Percentiles rank a stretch among this genome's conserved stretches.
These are phyloP conservation scores for Parauchenoglanis ngamensis DNA, from an alignment of 2,797 vertebrate genomes.

Conservation along the genomic window DNA sequence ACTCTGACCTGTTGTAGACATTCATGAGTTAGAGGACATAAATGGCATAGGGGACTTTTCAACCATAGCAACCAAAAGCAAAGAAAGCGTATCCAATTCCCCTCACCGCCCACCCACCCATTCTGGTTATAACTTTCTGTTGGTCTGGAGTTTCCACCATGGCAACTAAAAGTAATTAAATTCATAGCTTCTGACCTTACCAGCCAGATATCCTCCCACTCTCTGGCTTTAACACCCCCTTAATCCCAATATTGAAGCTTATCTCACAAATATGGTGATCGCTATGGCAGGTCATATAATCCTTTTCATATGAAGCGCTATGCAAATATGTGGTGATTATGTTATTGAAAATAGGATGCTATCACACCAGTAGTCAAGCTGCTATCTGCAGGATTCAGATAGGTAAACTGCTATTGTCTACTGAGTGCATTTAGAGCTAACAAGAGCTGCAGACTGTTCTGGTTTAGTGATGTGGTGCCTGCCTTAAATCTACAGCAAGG, in stretches of 20 bases:
- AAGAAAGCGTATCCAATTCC: slow-evolving; percentile 60
- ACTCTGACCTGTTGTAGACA: slow-evolving; percentile 19
- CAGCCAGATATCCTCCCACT: slow-evolving; percentile 61
- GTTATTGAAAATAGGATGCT: slow-evolving; percentile 6
- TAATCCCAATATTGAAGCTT: slow-evolving; percentile 57
- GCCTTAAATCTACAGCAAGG: slow-evolving; percentile 4
- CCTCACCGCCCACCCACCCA: slow-evolving; percentile 55
- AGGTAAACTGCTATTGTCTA: neutral
- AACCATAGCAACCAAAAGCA: slow-evolving; percentile 54
- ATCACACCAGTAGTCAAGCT: slow-evolving; percentile 5
- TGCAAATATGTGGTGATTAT: slow-evolving; percentile 20
- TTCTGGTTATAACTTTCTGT: slow-evolving; percentile 60
- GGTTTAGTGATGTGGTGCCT: neutral
- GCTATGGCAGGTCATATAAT: slow-evolving; percentile 67
- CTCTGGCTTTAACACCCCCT: slow-evolving; percentile 60
- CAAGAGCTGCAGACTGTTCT: neutral
- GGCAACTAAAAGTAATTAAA: slow-evolving; percentile 75
- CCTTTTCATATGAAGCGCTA: slow-evolving; percentile 65
- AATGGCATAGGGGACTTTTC: slow-evolving; percentile 21
- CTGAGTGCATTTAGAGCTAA: neutral
- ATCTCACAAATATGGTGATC: slow-evolving; percentile 60
- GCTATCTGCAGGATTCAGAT: slow-evolving; percentile 2
- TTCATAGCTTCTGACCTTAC: slow-evolving; percentile 67
- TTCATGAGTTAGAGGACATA: neutral
- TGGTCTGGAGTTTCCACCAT: slow-evolving; percentile 64